These are phyloP conservation scores for Lithobates sylvaticus DNA, from an alignment of 2,797 vertebrate genomes.

Conservation along the genomic window DNA sequence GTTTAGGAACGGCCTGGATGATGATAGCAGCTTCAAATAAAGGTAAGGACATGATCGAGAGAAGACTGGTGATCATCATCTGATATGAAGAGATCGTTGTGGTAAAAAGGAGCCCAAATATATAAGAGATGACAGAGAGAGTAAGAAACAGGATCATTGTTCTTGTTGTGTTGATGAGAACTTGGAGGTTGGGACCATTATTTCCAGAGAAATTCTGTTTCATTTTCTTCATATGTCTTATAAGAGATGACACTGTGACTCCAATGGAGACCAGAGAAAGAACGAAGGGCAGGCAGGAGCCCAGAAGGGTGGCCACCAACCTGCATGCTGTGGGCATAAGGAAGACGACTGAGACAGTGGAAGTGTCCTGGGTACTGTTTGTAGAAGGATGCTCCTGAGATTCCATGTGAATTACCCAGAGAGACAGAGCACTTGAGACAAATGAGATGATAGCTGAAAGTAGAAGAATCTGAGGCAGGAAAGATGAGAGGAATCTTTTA, in stretches of 20 bases:
- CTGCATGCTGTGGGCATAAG: not conserved
- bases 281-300: not conserved
- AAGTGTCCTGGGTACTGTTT: not conserved
- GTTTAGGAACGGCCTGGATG: no score
- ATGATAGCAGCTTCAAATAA: no score
- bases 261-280: not conserved
- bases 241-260: slow-evolving; percentile 2
- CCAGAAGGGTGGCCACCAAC: not conserved
- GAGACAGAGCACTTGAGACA: not conserved
- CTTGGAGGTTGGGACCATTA: not conserved
- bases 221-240: slow-evolving; percentile 10
- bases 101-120: not conserved
- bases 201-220: not conserved
- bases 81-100: not conserved
- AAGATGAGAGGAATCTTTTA: not conserved
- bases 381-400: not conserved
- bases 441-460: not conserved
- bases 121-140: not conserved
- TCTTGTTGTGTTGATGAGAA: not conserved
- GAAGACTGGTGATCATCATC: not conserved
- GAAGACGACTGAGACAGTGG: fast-evolving
- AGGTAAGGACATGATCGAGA: no score
- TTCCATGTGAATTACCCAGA: not conserved
- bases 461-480: not conserved
- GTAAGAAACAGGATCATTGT: not conserved